Conservation (phyloP, 1,140 invertebrate genomes). For the Drosophila eugracilis region DNA sequence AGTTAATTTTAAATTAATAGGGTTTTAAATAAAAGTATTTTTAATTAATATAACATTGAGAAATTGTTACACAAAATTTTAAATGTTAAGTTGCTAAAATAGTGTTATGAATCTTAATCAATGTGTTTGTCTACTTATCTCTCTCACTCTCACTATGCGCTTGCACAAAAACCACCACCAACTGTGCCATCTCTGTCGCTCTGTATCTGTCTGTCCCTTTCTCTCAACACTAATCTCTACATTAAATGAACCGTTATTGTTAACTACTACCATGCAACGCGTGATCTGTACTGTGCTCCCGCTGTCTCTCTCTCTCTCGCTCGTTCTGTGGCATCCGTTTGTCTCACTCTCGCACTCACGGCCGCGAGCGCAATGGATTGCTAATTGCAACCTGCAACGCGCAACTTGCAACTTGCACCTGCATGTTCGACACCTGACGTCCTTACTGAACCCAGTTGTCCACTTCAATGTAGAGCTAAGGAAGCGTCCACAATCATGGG, state of each 20-base stretch:
- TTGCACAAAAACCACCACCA: constrained; percentile 61
- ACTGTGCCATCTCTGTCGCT: constrained; percentile 55
- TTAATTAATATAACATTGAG: constrained; percentile 18
- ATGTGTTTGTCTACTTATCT: constrained; percentile 54
- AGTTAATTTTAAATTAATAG: no score
- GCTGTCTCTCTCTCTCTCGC: constrained; percentile 10
- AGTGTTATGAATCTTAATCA: constrained; percentile 37
- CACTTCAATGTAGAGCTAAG: constrained; percentile 85
- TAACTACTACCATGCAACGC: constrained; percentile 37
- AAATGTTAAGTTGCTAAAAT: constrained; percentile 16
- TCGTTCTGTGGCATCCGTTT: constrained; percentile 27
- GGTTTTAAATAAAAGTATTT: no score
- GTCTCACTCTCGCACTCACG: constrained; percentile 24
- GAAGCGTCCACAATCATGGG: constrained; percentile 87
- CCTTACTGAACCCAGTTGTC: constrained; percentile 85
- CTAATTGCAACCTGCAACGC: constrained; percentile 38
- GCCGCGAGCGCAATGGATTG: constrained; percentile 22
- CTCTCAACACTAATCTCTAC: constrained; percentile 56
- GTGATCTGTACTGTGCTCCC: constrained; percentile 42
- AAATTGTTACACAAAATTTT: not conserved
- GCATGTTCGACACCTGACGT: constrained; percentile 55
- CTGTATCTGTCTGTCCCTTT: constrained; percentile 25
- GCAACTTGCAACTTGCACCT: constrained; percentile 40
- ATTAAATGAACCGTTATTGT: constrained; percentile 41
- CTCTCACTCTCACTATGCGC: constrained; percentile 47